Percentiles rank a stretch among this genome's conserved stretches.
phyloP scores from a whole-genome alignment of 2,797 vertebrate species.

The Parotocinclus haroldoi region DNA sequence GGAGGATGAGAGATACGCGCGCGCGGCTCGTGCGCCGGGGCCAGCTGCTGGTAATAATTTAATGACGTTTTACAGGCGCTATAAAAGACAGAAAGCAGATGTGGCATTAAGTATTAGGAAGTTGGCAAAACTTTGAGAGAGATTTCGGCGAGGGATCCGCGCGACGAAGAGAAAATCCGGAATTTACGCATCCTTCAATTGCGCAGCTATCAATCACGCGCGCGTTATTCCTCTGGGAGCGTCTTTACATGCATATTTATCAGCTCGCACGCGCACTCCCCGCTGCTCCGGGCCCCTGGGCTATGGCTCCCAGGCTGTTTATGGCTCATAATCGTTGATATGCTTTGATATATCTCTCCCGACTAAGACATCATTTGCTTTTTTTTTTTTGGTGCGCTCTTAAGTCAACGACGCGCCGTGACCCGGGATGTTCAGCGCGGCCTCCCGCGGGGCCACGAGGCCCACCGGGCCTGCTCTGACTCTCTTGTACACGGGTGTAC shows the following conservation, averaged over 20 bases:
- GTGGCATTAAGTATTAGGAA: constrained; percentile 99
- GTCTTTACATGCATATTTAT: constrained; percentile 99
- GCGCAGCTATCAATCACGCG: constrained; percentile 99
- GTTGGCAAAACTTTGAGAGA: constrained; percentile 98
- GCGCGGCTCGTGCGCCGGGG: constrained; percentile 77
- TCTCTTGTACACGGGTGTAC: background rate
- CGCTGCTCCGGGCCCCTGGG: constrained; percentile 95
- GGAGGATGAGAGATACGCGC: constrained; percentile 77
- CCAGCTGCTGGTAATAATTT: constrained; percentile 88
- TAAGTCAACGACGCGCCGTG: constrained; percentile 95
- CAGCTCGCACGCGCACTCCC: constrained; percentile 99
- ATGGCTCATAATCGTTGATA: constrained; percentile 99
- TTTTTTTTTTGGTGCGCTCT: constrained; percentile 77
- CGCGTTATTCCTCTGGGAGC: constrained; percentile 98
- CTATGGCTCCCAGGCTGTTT: constrained; percentile 97
- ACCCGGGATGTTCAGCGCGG: constrained; percentile 84
- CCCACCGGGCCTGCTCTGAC: constrained; percentile 32
- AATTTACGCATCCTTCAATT: constrained; percentile 99
- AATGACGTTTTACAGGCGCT: constrained; percentile 91
- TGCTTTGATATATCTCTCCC: constrained; percentile 99
- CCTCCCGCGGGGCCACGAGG: constrained; percentile 42
- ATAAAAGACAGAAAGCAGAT: constrained; percentile 89
- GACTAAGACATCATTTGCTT: constrained; percentile 99
- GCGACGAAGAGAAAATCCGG: constrained; percentile 78
- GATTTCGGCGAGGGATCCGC: constrained; percentile 87